A percentile compares a stretch with the other conserved stretches of the same genome.
Evolutionary conservation across 2,888 invertebrate species (phyloP).

Genomic region (Aproaerema taeniolella): DNA sequence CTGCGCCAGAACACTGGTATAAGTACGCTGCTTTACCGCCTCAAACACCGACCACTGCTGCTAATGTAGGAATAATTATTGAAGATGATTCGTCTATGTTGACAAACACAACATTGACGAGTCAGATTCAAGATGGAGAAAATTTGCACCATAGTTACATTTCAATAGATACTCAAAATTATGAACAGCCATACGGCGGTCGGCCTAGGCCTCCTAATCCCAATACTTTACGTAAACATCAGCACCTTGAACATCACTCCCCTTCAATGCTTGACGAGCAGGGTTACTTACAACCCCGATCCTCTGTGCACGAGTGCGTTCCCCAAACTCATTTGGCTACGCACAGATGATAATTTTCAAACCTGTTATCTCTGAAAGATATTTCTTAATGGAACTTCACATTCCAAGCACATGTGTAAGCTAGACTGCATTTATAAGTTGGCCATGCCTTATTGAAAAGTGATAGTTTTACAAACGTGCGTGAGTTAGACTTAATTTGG

Average conservation of each 20-base stretch:
- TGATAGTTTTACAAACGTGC: constrained; percentile 48
- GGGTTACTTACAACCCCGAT: constrained; percentile 73
- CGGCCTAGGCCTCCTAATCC: constrained; percentile 65
- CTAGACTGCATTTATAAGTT: constrained; percentile 52
- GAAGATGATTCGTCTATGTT: constrained; percentile 79
- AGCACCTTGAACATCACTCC: constrained; percentile 49
- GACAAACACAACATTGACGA: constrained; percentile 78
- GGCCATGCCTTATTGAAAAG: constrained; percentile 58
- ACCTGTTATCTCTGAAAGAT: constrained; percentile 58
- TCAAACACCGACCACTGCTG: constrained; percentile 67
- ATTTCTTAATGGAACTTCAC: constrained; percentile 67
- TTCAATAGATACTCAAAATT: constrained; percentile 79
- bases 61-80: constrained; percentile 71
- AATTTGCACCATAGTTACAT: constrained; percentile 83
- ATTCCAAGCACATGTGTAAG: constrained; percentile 72
- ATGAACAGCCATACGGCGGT: constrained; percentile 68
- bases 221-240: constrained; percentile 63
- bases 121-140: constrained; percentile 81
- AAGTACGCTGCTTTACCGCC: constrained; percentile 80
- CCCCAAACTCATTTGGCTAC: constrained; percentile 68
- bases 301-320: constrained; percentile 69
- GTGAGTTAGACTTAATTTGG: constrained; percentile 42
- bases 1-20: constrained; percentile 84
- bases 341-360: constrained; percentile 64
- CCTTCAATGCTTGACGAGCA: constrained; percentile 72